These are phyloP conservation scores for Lasioglossum marginatum DNA, from an alignment of 2,888 invertebrate genomes.

Conservation along the genomic window DNA sequence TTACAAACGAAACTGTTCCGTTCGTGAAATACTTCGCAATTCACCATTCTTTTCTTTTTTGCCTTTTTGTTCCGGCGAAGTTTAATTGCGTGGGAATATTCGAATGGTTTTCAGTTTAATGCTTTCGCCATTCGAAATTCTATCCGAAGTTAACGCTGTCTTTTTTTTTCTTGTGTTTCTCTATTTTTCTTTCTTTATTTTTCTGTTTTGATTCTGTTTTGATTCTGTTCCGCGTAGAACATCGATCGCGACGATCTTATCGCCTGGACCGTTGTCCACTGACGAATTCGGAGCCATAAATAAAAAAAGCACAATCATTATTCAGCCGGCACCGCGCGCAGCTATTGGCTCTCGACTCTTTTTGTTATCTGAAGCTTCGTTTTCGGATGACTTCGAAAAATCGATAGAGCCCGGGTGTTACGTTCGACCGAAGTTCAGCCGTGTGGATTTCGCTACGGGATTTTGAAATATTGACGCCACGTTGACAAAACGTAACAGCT, in stretches of 20 bases:
- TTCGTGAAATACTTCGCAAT: background rate
- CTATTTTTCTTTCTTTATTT: background rate
- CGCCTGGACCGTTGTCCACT: background rate
- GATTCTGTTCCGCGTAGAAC: background rate
- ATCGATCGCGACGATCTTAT: slow-evolving; percentile 4
- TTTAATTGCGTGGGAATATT: background rate
- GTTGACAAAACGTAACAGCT: slow-evolving; percentile 8
- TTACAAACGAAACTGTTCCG: background rate
- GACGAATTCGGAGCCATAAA: slow-evolving; percentile 4
- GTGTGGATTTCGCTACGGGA: background rate
- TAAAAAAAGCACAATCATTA: slow-evolving; percentile 9
- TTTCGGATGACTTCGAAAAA: slow-evolving; percentile 17
- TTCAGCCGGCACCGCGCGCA: background rate
- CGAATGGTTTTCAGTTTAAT: background rate
- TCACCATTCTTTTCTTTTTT: background rate
- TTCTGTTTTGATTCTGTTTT: background rate
- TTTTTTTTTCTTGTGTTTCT: background rate
- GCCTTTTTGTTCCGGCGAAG: background rate
- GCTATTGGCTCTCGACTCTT: background rate
- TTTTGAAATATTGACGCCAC: slow-evolving; percentile 13
- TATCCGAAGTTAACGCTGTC: background rate
- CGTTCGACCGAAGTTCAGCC: background rate
- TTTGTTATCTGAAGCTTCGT: slow-evolving; percentile 7
- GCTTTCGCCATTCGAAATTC: background rate
- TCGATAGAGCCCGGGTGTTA: slow-evolving; percentile 13